Percentiles rank a stretch among this genome's conserved stretches.
Conservation (phyloP, 2,797 vertebrate genomes). For the Loris lydekkerianus region DNA sequence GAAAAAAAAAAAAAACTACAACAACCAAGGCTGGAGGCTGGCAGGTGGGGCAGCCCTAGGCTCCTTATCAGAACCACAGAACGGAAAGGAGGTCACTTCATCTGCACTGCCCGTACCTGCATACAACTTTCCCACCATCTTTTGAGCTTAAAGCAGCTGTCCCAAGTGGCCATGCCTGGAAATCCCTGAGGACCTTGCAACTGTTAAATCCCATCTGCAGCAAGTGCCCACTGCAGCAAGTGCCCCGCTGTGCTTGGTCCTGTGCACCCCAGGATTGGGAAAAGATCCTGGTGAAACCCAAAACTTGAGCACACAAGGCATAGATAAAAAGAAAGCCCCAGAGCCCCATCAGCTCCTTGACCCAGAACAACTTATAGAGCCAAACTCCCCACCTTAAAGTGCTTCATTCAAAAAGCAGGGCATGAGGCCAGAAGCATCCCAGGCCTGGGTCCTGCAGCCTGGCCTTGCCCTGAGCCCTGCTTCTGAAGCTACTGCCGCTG, state of each 20-base stretch:
- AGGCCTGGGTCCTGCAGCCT: accelerated
- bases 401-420: not conserved
- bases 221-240: too few species aligned
- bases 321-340: not conserved
- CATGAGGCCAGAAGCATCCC: accelerated
- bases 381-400: not conserved
- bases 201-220: not conserved
- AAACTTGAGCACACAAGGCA: accelerated
- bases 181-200: not conserved
- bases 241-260: accelerated
- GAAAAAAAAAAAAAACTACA: not conserved
- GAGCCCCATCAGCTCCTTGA: not conserved
- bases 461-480: not conserved
- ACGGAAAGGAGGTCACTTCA: not conserved
- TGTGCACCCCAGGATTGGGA: not conserved
- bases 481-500: accelerated
- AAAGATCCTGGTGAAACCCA: accelerated
- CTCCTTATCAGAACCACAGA: not conserved
- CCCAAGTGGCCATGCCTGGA: not conserved
- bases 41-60: not conserved
- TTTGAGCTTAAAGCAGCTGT: not conserved
- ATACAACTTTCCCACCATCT: accelerated
- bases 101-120: accelerated
- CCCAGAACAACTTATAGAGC: not conserved
- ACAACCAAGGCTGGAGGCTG: not conserved